Evolutionary conservation across 2,888 invertebrate species (phyloP), one percentile per base, ranked within the genome.

Genomic region (Leptarthrus brevirostris): DNA sequence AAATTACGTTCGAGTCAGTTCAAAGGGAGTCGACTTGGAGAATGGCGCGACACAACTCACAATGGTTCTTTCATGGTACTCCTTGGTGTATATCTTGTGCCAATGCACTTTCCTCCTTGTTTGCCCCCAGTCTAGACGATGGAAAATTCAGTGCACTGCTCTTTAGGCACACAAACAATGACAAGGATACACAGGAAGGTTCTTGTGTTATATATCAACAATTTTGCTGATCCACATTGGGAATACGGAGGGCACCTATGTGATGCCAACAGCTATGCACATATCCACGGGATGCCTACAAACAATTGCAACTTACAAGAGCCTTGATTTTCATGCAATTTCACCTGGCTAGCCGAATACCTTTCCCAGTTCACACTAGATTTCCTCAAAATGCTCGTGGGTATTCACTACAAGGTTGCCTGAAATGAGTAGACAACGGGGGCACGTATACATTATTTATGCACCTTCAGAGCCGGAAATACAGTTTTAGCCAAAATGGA

Each of bases 121-220:
- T 54, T 73, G 64, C 73, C 73, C 54, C 74, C 70, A 76, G 76
- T 76, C 76, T 76, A 76, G 76, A 76, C 76, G 64, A 72, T 69
- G 69, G 69, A 69, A 64, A 69, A 69, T 69, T 69, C 69, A 69
- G 69, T 69, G 52, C 69, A 69, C 52, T 69, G 52, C 69, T 69
- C 69, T 69, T 69, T 44, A 54, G 69, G 52, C 69, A 52, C 69
- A 69, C 69, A 69, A 69, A 69, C 69, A 69, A 69, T 69, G 69
- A 69, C 44, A 49, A 69, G 69, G 69, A 69, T 69, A 69, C 30
- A 26, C 30, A 24, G 49, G 49, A 69, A 52, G 52, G 69, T 52
- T 44, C 64, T 64, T 44, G 44, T 64, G 69, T 24, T 44, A 64
- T 64, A 64, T 47, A 64, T 64, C 64, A 64, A 64, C 64, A 64